Percentiles rank a stretch among this genome's conserved stretches.
These are phyloP conservation scores for Parazoanthus atlanticus DNA, from an alignment of 92 coral and sea anemone species.

Conservation along the genomic window DNA sequence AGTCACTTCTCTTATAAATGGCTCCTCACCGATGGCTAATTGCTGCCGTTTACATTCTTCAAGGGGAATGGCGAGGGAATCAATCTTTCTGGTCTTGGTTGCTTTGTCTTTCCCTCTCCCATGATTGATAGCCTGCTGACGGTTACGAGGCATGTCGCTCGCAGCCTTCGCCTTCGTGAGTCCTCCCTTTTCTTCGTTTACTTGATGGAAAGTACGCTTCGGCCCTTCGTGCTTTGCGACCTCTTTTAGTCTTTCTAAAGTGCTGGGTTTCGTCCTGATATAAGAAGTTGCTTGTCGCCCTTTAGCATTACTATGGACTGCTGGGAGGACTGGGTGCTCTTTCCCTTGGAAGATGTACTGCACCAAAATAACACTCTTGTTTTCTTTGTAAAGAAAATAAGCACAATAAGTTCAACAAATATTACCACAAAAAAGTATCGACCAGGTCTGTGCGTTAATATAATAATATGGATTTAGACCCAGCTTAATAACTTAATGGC, in stretches of 20 bases:
- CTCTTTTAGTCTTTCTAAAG: slow-evolving; percentile 20
- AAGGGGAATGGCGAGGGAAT: slow-evolving; percentile 18
- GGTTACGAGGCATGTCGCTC: slow-evolving; percentile 62
- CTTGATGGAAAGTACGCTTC: slow-evolving; percentile 51
- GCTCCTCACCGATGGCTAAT: slow-evolving; percentile 29
- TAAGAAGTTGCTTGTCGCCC: slow-evolving; percentile 36
- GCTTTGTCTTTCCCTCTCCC: slow-evolving; percentile 24
- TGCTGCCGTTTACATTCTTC: slow-evolving; percentile 24
- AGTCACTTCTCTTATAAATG: slow-evolving; percentile 40
- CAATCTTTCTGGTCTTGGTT: slow-evolving; percentile 21
- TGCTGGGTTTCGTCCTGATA: slow-evolving; percentile 41
- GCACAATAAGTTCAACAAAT: slow-evolving; percentile 11
- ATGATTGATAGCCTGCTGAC: slow-evolving; percentile 47
- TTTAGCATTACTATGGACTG: slow-evolving; percentile 41
- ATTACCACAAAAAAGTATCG: neutral
- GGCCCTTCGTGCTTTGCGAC: slow-evolving; percentile 38
- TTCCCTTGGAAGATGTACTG: slow-evolving; percentile 41
- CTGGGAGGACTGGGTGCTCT: slow-evolving; percentile 39
- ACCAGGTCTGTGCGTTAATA: no score
- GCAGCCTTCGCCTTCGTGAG: slow-evolving; percentile 44
- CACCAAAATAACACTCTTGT: slow-evolving; percentile 26
- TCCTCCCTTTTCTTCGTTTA: slow-evolving; percentile 57
- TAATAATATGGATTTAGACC: no score
- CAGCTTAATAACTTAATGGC: no score
- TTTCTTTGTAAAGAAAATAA: slow-evolving; percentile 19